Percentiles rank a stretch among this genome's conserved stretches.
Evolutionary conservation across 2,888 invertebrate genomes (phyloP).

Genomic region (Folsomia candida): DNA sequence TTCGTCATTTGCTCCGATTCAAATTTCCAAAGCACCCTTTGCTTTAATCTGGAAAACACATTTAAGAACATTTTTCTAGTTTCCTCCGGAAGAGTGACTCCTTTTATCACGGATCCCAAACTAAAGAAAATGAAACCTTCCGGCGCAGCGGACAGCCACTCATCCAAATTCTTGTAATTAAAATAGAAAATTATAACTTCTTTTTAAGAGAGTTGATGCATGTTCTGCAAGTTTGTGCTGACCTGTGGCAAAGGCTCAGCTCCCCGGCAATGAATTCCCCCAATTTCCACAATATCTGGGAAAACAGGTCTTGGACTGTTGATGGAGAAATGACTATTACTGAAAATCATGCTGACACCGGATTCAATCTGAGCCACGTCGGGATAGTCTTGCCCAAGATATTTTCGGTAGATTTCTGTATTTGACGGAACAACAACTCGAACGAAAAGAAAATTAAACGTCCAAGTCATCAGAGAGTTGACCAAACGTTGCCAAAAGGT

Average conservation of each 20-base stretch:
- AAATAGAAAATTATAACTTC: neutral
- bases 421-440: constrained; percentile 51
- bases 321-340: constrained; percentile 51
- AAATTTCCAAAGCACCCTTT: constrained; percentile 51
- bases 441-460: constrained; percentile 53
- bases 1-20: constrained; percentile 32
- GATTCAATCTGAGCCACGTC: constrained; percentile 29
- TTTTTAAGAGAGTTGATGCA: neutral
- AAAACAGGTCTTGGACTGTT: constrained; percentile 44
- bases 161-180: constrained; percentile 57
- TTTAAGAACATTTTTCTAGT: constrained; percentile 58
- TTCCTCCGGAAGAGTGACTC: constrained; percentile 59
- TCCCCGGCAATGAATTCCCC: constrained; percentile 51
- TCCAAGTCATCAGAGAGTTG: constrained; percentile 50
- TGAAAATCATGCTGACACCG: constrained; percentile 41
- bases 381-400: constrained; percentile 53
- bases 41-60: constrained; percentile 59
- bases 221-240: constrained; percentile 5
- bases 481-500: neutral
- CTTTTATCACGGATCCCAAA: constrained; percentile 62
- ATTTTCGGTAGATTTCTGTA: constrained; percentile 47
- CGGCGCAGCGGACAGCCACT: constrained; percentile 56
- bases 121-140: constrained; percentile 63
- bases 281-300: constrained; percentile 51
- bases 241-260: constrained; percentile 45